These are phyloP conservation scores for Gisinianus flammeolus DNA, from an alignment of 2,888 invertebrate species.

Conservation along the genomic window DNA sequence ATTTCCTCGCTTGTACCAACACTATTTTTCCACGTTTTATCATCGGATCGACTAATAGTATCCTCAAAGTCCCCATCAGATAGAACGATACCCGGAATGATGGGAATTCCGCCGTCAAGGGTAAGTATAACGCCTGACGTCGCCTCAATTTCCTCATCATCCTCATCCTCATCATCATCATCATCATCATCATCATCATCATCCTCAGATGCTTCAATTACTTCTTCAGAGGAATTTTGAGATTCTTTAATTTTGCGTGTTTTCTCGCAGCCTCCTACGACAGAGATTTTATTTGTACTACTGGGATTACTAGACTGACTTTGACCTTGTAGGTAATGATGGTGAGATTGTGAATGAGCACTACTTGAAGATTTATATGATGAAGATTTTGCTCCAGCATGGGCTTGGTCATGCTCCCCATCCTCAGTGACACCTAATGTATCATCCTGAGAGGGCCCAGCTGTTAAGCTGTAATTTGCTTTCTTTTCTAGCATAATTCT, in stretches of 20 bases:
- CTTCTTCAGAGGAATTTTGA: conserved; percentile 27
- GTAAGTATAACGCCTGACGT: background rate
- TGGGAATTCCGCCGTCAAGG: conserved; percentile 3
- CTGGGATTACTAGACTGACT: background rate
- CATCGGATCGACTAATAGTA: background rate
- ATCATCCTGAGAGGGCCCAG: conserved; percentile 30
- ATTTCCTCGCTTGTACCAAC: background rate
- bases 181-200: background rate
- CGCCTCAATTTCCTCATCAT: background rate
- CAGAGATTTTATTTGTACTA: conserved; percentile 5
- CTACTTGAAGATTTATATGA: conserved; percentile 29
- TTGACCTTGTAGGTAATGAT: conserved; percentile 18
- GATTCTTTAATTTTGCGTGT: conserved; percentile 19
- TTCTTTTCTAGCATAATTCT: conserved; percentile 28
- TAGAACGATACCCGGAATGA: conserved; percentile 1
- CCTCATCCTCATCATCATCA: background rate
- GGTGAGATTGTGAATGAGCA: conserved; percentile 18
- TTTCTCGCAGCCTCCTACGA: background rate
- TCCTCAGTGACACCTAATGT: conserved; percentile 18
- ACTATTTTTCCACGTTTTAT: background rate
- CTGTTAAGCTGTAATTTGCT: background rate
- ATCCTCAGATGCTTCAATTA: conserved; percentile 32
- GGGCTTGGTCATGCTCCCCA: conserved; percentile 21
- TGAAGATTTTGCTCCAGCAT: conserved; percentile 14
- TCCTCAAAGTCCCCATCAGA: background rate